phyloP scores from a whole-genome alignment of 2,113 vertebrate species.

The Hyperopisus bebe region DNA sequence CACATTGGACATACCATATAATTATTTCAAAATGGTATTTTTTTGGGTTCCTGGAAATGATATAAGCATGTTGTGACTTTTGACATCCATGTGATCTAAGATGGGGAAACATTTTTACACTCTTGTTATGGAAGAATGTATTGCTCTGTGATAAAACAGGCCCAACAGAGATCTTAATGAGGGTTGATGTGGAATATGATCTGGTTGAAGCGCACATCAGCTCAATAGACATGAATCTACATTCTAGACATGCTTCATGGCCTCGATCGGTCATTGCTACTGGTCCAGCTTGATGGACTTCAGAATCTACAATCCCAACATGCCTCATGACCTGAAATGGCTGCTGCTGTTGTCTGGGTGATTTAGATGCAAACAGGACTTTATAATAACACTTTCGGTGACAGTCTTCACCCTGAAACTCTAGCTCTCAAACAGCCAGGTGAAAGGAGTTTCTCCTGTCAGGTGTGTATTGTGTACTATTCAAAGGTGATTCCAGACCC shows the following conservation, averaged over 20 bases:
- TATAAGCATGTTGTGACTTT: neutral
- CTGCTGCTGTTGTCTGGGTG: neutral
- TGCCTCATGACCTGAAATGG: neutral
- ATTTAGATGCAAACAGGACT: neutral
- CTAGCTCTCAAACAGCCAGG: neutral
- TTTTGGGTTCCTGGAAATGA: neutral
- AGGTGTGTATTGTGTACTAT: neutral
- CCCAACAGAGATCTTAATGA: neutral
- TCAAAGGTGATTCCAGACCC: neutral
- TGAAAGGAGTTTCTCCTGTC: neutral
- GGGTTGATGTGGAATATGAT: neutral
- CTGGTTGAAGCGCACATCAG: neutral
- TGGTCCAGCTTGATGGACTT: neutral
- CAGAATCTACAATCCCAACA: neutral
- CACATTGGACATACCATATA: neutral
- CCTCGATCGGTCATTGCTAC: neutral
- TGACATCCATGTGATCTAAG: neutral
- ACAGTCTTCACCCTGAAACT: neutral
- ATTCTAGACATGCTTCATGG: neutral
- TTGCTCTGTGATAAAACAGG: neutral
- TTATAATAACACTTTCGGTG: neutral
- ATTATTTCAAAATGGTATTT: neutral
- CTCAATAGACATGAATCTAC: neutral
- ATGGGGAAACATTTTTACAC: neutral
- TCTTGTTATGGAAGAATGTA: neutral